Conservation (phyloP, 1,140 invertebrate genomes). For the Chymomyza costata region DNA sequence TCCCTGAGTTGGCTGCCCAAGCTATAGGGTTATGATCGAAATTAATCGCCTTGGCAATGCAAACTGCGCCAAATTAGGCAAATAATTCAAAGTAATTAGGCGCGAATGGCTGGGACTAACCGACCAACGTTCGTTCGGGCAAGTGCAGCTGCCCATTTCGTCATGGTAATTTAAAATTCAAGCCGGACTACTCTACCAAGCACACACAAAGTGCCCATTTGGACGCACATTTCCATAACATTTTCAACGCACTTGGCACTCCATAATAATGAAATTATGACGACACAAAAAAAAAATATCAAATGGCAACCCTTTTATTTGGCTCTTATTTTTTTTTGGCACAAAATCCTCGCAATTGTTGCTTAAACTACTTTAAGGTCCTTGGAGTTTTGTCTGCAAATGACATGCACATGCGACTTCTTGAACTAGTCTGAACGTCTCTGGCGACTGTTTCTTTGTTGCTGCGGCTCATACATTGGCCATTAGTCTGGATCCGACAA, state of each 20-base stretch:
- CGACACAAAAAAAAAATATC: slow-evolving; percentile 34
- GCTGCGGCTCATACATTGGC: slow-evolving; percentile 43
- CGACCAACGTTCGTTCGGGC: neutral
- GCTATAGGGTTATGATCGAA: slow-evolving; percentile 11
- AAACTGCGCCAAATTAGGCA: slow-evolving; percentile 52
- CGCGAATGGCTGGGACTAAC: slow-evolving; percentile 10
- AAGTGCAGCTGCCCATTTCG: slow-evolving; percentile 21
- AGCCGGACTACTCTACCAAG: slow-evolving; percentile 7
- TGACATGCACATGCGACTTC: slow-evolving; percentile 16
- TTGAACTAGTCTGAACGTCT: slow-evolving; percentile 4
- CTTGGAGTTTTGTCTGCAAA: slow-evolving; percentile 20
- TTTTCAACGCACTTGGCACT: slow-evolving; percentile 53
- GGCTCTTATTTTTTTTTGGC: neutral
- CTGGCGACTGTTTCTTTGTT: slow-evolving; percentile 41
- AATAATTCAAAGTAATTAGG: slow-evolving; percentile 64
- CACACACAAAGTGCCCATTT: slow-evolving; percentile 54
- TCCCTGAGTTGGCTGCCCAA: slow-evolving; percentile 10
- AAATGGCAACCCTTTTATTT: slow-evolving; percentile 42
- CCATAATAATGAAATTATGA: slow-evolving; percentile 70
- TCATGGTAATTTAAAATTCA: slow-evolving; percentile 42
- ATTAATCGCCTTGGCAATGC: slow-evolving; percentile 57
- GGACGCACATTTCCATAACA: slow-evolving; percentile 51
- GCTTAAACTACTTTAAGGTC: slow-evolving; percentile 30
- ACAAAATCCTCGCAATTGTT: slow-evolving; percentile 20
- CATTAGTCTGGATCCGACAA: slow-evolving; percentile 61